phyloP scores from a whole-genome alignment of 2,888 invertebrate species.

The Apamea anceps region DNA sequence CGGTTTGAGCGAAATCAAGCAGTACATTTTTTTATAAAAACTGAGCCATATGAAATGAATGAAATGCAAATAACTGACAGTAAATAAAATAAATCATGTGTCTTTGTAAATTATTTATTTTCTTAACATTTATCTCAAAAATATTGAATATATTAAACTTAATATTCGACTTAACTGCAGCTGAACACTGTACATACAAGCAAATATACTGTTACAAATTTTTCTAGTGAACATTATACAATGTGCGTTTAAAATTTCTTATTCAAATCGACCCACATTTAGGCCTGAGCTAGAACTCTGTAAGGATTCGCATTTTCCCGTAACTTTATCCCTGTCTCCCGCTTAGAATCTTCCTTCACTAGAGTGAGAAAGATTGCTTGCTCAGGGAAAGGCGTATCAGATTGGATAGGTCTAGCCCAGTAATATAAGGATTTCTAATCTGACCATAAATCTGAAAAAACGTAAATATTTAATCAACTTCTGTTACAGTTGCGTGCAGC shows the following conservation, averaged over 20 bases:
- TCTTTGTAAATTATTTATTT: conserved; percentile 58
- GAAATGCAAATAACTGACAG: neutral
- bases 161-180: conserved; percentile 52
- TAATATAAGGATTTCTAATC: neutral
- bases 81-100: conserved; percentile 13
- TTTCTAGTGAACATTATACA: conserved; percentile 14
- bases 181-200: conserved; percentile 49
- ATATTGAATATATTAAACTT: conserved; percentile 74
- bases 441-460: neutral
- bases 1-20: neutral
- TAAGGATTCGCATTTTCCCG: neutral
- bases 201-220: conserved; percentile 21
- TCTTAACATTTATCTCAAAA: conserved; percentile 80
- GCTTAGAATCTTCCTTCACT: neutral
- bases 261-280: neutral
- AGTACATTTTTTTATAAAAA: neutral
- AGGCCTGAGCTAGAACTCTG: neutral
- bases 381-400: neutral
- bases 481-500: neutral
- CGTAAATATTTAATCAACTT: neutral
- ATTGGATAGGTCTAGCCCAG: neutral
- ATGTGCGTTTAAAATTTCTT: neutral
- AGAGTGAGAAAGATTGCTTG: neutral
- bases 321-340: neutral
- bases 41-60: neutral